Base-by-base conservation (phyloP, 2,888 invertebrate species). In the Mesorhabditis belari region DNA sequence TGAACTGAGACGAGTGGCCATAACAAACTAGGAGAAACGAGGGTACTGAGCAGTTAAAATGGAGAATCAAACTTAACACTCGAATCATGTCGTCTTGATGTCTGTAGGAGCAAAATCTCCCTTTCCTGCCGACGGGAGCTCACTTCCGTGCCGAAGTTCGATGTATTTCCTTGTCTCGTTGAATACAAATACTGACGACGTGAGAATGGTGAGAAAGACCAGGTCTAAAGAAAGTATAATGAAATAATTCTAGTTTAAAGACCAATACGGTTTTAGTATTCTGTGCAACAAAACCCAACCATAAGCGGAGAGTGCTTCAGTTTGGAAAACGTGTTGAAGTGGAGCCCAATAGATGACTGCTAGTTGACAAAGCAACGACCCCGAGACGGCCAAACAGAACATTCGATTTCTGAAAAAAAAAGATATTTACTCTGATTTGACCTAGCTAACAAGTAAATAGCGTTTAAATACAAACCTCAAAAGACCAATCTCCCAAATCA, bases 301-400 rank as follows among this genome's bases (percentile, higher is more conserved):
- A 85, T 88, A 87, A 60, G 88, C 84, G 62, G 90, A 89, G 3
- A 98, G 86, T 4, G 94, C 92, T 84, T 98, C 98, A 0, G 98
- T 98, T 84, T 93, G 94, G 84, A 98, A 98, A 60, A 98, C 88
- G 81, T 87, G 87, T 84, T 99, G 98, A 67, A 99, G 85, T 24
- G 95, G 95, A 60, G 93, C 91, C 83, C 91, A 91, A 84, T 93
- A 99, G 61, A 98, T 90, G 63, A 98, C 98, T 75, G 94, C 83
- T 85, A 96, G 87, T 84, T 99, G 96, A 5, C 96, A 96, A 63
- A 96, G 85, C 49, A 99, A 86, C 24, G 96, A 96, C 60, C 92
- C 87, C 5, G 88, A 88, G 21, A 98, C 95, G 25, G 98, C 94
- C 54, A 92, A 82, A 77, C 95, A 86, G 85, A 99, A 98, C 89